phyloP scores from a whole-genome alignment of 2,797 vertebrate genomes.

The Fundulus diaphanus region DNA sequence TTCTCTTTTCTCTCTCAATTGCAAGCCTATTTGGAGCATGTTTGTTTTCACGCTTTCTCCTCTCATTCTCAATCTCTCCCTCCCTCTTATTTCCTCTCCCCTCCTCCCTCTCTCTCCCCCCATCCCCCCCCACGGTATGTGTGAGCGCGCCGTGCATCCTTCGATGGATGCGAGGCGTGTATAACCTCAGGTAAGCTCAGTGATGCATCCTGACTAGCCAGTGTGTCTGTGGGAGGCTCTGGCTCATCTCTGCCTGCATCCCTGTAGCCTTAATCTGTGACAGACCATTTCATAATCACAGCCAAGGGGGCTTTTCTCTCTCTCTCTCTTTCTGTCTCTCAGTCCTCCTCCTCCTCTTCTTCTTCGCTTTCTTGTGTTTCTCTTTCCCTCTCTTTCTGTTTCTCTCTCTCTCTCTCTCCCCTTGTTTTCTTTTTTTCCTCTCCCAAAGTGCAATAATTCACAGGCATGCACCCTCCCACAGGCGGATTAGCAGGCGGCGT shows the following conservation, averaged over 20 bases:
- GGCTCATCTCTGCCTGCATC: constrained; percentile 83
- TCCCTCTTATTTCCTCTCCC: constrained; percentile 69
- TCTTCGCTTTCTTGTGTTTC: constrained; percentile 54
- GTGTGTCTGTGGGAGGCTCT: constrained; percentile 85
- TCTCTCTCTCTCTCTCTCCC: constrained; percentile 18
- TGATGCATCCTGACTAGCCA: constrained; percentile 82
- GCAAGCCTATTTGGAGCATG: constrained; percentile 82
- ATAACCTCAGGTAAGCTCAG: constrained; percentile 87
- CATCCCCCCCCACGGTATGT: constrained; percentile 53
- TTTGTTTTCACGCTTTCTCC: constrained; percentile 82
- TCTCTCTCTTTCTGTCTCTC: constrained; percentile 37
- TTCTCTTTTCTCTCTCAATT: constrained; percentile 77
- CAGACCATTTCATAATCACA: constrained; percentile 89
- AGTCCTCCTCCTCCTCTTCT: constrained; percentile 47
- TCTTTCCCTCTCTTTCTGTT: constrained; percentile 49
- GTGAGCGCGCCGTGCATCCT: constrained; percentile 64
- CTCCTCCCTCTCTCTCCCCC: too few species aligned
- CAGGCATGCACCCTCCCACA: constrained; percentile 85
- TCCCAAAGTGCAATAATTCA: constrained; percentile 83
- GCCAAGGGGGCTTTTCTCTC: constrained; percentile 82
- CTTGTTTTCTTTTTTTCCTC: constrained; percentile 40
- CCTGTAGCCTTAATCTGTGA: constrained; percentile 88
- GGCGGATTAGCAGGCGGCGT: constrained; percentile 83
- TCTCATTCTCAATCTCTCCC: constrained; percentile 72
- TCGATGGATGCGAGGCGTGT: constrained; percentile 80